Conservation (phyloP, 2,797 vertebrate species). For the Poeciliopsis turneri region DNA sequence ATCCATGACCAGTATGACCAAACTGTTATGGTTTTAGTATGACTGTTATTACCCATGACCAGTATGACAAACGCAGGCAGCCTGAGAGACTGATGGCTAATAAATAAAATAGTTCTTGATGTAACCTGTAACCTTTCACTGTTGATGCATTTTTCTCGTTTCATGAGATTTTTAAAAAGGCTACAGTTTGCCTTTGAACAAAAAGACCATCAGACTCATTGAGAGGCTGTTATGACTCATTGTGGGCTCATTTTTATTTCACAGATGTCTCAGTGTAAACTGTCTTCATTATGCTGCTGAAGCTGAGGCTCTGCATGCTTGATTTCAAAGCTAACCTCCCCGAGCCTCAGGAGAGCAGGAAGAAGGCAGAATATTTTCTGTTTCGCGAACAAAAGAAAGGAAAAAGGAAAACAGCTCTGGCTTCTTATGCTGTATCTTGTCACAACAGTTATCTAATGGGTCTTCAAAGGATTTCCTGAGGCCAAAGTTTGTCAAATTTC, state of each 20-base stretch:
- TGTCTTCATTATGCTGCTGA: neutral
- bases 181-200: neutral
- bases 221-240: neutral
- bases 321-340: slow-evolving; percentile 12
- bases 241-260: neutral
- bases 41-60: neutral
- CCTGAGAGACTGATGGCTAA: neutral
- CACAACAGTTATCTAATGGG: slow-evolving; percentile 18
- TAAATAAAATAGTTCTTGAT: neutral
- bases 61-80: neutral
- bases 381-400: neutral
- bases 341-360: neutral
- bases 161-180: neutral
- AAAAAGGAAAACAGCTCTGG: neutral
- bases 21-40: neutral
- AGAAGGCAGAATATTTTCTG: slow-evolving; percentile 5
- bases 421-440: neutral
- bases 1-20: too few relatives aligned
- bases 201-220: slow-evolving; percentile 6
- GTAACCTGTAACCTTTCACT: neutral
- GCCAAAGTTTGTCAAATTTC: slow-evolving; percentile 12
- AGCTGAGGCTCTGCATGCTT: neutral
- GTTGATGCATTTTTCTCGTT: neutral
- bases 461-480: slow-evolving; percentile 29
- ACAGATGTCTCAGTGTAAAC: slow-evolving; percentile 3